Evolutionary conservation across 2,888 invertebrate genomes (phyloP), one percentile per base, ranked within the genome.

Genomic region (Agrypnus murinus): DNA sequence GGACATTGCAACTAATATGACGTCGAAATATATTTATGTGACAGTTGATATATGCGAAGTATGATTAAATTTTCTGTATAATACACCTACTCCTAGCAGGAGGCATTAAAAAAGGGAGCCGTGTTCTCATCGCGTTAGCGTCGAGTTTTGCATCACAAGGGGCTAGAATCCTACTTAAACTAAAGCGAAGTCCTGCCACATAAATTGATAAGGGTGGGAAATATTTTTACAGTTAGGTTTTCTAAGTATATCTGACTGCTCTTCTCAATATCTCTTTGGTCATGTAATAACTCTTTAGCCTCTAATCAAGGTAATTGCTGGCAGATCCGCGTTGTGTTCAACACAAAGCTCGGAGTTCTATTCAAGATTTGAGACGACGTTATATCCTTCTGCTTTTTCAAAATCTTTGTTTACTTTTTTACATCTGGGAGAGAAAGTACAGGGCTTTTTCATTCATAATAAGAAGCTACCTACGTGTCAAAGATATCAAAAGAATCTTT

Each of bases 401-500:
- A 40, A 59, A 9, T 12, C 32, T 58, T 65, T 55, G 34, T 60
- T 58, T 50, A 43, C 45, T 40, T 5, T 5, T 25, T 25, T 53
- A 63, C 40, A 53, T 59, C 67, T 57, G 57, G 50, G 38, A 53
- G 43, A 60, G 34, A 66, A 60, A 31, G 17, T 15, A 25, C 50
- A 57, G 14, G 25, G 53, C n/a, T 36, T 25, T 65, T 65, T 65
- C 43, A 46, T 36, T 58, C 19, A 19, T 45, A 36, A 25, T 65
- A 65, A 65, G 45, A 65, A 65, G 69, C 43, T 65, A 58, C 48
- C 43, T 65, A 58, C 48, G 66, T 74, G 71, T 70, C 74, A 72
- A 74, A 74, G 69, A 73, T 74, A 74, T 68, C 70, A 58, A 65
- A 71, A 70, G 69, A 75, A 74, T 75, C 77, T 71, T 70, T 75